Percentiles rank a stretch among this genome's conserved stretches.
phyloP scores from a whole-genome alignment of 2,888 invertebrate genomes.

The Hyppa rectilinea region DNA sequence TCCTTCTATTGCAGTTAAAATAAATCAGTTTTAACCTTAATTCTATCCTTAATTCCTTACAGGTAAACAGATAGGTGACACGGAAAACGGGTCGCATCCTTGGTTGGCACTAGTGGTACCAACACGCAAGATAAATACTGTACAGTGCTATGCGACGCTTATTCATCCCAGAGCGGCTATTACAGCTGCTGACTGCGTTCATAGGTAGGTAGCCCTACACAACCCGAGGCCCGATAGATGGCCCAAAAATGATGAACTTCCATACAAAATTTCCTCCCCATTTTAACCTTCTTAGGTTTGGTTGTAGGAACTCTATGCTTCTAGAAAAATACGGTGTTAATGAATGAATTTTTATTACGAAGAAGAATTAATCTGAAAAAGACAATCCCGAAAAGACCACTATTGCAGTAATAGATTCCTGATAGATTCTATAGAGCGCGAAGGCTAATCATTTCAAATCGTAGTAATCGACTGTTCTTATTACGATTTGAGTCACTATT shows the following conservation, averaged over 20 bases:
- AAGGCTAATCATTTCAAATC: not conserved
- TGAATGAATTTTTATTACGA: not conserved
- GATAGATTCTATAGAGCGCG: too few species aligned
- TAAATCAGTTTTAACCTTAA: not conserved
- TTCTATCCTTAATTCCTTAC: conserved; percentile 19
- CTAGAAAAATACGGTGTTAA: not conserved
- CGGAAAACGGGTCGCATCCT: conserved; percentile 78
- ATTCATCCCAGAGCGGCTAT: conserved; percentile 84
- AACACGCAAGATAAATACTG: conserved; percentile 75
- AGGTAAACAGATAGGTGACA: conserved; percentile 75
- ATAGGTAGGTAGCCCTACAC: conserved; percentile 77
- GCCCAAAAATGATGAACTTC: not conserved
- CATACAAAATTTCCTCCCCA: not conserved
- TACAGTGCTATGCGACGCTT: conserved; percentile 84
- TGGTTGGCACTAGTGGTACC: conserved; percentile 82
- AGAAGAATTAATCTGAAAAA: not conserved
- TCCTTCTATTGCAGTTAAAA: not conserved
- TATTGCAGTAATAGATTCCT: not conserved
- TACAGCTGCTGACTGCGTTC: conserved; percentile 83
- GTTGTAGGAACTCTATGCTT: not conserved
- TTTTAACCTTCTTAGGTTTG: not conserved
- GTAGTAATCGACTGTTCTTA: not conserved
- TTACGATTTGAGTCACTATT: not conserved
- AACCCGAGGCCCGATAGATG: not conserved
- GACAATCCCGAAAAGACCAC: not conserved